Percentiles rank a stretch among this genome's conserved stretches.
Evolutionary conservation across 37 sponge, comb jelly and placozoan genomes (phyloP).

Genomic region (Haliclona indistincta): DNA sequence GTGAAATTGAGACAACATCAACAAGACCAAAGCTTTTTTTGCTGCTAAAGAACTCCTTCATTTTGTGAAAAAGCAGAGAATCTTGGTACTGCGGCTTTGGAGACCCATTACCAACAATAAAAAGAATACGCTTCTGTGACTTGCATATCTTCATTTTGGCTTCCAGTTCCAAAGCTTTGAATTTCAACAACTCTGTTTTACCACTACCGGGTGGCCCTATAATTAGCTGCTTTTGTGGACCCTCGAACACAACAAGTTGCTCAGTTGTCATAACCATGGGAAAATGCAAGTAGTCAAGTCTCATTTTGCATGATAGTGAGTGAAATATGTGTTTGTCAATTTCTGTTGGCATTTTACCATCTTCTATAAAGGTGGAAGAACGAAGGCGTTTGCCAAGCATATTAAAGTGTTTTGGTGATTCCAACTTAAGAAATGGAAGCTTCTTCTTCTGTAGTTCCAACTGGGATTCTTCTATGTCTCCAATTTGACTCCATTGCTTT

Average conservation of each 20-base stretch:
- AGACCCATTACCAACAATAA: background rate
- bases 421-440: background rate
- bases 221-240: background rate
- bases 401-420: background rate
- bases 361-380: background rate
- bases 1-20: background rate
- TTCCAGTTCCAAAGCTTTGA: background rate
- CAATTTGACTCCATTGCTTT: too few relatives aligned
- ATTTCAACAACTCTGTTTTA: conserved; percentile 3
- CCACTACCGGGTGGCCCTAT: background rate
- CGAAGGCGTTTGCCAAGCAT: background rate
- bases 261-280: background rate
- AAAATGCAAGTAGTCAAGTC: background rate
- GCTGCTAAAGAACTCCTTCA: background rate
- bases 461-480: background rate
- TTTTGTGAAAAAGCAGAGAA: too few relatives aligned
- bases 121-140: background rate
- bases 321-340: background rate
- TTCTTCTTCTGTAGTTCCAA: background rate
- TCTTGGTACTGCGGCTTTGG: background rate
- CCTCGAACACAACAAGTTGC: background rate
- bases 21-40: background rate
- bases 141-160: background rate
- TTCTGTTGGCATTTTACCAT: background rate
- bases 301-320: background rate